phyloP scores from a whole-genome alignment of 2,797 vertebrate genomes.

The Sebastes ruberrimus region DNA sequence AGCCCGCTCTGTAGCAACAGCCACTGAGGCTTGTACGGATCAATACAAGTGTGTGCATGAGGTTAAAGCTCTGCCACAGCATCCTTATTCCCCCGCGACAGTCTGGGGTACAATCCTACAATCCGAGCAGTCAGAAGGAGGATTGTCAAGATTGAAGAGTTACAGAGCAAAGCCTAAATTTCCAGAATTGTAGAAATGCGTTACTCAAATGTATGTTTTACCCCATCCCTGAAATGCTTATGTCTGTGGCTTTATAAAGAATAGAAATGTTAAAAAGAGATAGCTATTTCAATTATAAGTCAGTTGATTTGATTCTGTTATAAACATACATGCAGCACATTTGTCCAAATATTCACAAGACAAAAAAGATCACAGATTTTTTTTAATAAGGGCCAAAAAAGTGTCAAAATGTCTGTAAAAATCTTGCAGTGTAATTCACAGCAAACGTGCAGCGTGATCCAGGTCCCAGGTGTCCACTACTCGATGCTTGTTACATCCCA shows the following conservation, averaged over 20 bases:
- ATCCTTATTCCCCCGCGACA: conserved; percentile 52
- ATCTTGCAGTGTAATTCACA: not conserved
- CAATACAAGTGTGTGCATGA: conserved; percentile 66
- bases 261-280: not conserved
- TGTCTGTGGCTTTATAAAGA: not conserved
- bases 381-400: not conserved
- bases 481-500: not conserved
- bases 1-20: conserved; percentile 63
- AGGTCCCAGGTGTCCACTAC: not conserved
- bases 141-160: conserved; percentile 17
- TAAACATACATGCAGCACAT: not conserved
- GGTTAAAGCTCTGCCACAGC: conserved; percentile 71
- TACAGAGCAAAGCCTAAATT: conserved; percentile 50
- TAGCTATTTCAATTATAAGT: not conserved
- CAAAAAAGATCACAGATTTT: not conserved
- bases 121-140: conserved; percentile 17
- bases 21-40: conserved; percentile 71
- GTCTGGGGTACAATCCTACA: conserved; percentile 27
- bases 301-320: not conserved
- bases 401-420: not conserved
- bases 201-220: not conserved
- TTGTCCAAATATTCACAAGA: not conserved
- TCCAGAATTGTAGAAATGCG: conserved; percentile 4
- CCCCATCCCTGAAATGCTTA: not conserved
- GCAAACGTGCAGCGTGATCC: not conserved